Percentiles rank a stretch among this genome's conserved stretches.
These are phyloP conservation scores for Noctuana brunneofusca DNA, from an alignment of 2,888 invertebrate species.

Conservation along the genomic window DNA sequence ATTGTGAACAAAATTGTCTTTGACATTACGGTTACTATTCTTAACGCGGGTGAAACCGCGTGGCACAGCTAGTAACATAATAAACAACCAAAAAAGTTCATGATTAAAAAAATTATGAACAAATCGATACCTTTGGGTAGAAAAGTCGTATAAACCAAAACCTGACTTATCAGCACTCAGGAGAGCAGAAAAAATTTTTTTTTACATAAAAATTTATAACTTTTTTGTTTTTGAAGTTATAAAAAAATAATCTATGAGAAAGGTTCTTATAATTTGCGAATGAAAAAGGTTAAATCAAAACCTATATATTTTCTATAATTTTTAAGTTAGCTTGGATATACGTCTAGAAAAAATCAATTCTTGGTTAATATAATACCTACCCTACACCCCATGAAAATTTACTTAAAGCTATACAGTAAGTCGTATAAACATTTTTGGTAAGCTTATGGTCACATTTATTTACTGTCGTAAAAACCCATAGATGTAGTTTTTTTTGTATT, in stretches of 20 bases:
- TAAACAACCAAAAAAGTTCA: too few species aligned
- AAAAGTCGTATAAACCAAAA: neutral
- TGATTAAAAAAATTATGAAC: too few species aligned
- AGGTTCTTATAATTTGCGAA: conserved; percentile 1
- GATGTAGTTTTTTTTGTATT: conserved; percentile 12
- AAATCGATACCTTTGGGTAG: neutral
- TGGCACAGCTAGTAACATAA: too few species aligned
- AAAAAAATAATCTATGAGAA: conserved; percentile 6
- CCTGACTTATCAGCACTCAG: neutral
- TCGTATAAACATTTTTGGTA: conserved; percentile 12
- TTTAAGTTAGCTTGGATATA: conserved; percentile 7
- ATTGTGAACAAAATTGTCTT: too few species aligned
- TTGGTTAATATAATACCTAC: too few species aligned
- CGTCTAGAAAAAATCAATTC: conserved; percentile 6
- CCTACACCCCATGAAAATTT: conserved; percentile 8
- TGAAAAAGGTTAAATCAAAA: conserved; percentile 9
- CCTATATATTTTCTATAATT: conserved; percentile 4
- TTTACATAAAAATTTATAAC: conserved; percentile 7
- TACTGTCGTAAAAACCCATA: conserved; percentile 19
- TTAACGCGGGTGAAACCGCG: too few species aligned
- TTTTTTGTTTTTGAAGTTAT: conserved; percentile 9
- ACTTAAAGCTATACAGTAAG: neutral
- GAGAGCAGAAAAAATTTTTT: neutral
- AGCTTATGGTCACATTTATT: conserved; percentile 14
- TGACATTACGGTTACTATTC: too few species aligned